Conservation (phyloP, 2,113 vertebrate genomes). For the Hystrix cristata region DNA sequence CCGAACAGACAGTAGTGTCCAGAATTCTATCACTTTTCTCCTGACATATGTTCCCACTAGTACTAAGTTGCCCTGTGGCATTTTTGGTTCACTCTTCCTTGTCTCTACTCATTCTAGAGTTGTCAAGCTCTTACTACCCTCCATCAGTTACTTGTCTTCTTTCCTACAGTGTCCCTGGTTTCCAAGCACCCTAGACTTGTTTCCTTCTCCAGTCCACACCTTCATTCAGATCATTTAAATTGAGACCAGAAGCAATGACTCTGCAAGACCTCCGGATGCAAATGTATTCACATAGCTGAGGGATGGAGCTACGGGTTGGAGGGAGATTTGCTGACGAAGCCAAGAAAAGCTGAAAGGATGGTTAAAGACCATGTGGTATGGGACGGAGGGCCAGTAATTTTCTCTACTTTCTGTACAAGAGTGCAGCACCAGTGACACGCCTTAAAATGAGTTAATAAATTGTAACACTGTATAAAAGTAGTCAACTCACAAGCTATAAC, state of each 20-base stretch:
- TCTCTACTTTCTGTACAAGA: neutral
- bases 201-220: neutral
- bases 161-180: neutral
- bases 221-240: neutral
- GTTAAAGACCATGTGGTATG: neutral
- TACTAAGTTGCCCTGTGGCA: neutral
- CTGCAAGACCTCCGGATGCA: neutral
- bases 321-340: neutral
- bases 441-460: neutral
- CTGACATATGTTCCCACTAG: neutral
- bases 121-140: neutral
- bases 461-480: neutral
- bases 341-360: neutral
- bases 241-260: neutral
- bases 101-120: neutral
- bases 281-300: neutral
- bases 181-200: neutral
- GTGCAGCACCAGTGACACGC: neutral
- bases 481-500: neutral
- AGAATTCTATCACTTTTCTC: neutral
- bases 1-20: neutral
- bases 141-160: neutral
- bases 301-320: neutral
- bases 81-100: neutral
- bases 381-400: neutral